These are phyloP conservation scores for Tholera decimalis DNA, from an alignment of 2,888 invertebrate genomes.

Conservation along the genomic window DNA sequence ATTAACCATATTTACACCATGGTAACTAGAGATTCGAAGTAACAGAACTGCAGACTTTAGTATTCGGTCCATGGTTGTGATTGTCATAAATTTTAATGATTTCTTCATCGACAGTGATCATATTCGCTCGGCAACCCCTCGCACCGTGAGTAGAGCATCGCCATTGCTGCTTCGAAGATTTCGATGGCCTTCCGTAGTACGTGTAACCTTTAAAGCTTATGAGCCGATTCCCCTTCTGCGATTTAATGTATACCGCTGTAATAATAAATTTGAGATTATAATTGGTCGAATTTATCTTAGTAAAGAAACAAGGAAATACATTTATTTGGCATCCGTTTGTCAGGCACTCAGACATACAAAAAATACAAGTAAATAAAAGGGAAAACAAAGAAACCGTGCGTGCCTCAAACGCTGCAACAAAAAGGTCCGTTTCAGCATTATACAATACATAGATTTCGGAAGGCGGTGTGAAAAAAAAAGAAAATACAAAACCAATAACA, in stretches of 20 bases:
- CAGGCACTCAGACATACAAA: too few species aligned
- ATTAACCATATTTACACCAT: not conserved
- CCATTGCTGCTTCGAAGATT: conserved; percentile 69
- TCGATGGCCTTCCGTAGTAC: conserved; percentile 62
- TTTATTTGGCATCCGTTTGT: too few species aligned
- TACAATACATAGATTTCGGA: too few species aligned
- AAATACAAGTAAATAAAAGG: too few species aligned
- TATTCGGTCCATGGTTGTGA: conserved; percentile 19
- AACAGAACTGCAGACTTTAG: not conserved
- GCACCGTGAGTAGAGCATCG: conserved; percentile 75
- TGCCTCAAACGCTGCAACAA: too few species aligned
- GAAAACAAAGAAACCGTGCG: too few species aligned
- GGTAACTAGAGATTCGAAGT: not conserved
- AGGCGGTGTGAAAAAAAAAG: too few species aligned
- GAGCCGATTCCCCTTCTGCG: conserved; percentile 66
- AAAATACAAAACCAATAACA: too few species aligned
- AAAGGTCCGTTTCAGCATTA: too few species aligned
- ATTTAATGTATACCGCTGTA: conserved; percentile 45
- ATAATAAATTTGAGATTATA: conserved; percentile 8
- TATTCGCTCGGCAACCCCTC: conserved; percentile 69
- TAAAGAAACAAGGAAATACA: not conserved
- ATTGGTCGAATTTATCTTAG: not conserved
- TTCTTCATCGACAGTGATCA: conserved; percentile 66
- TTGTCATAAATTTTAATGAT: conserved; percentile 46
- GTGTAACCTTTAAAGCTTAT: conserved; percentile 70